Evolutionary conservation across 2,113 vertebrate species (phyloP), one percentile per base, ranked within the genome.

Genomic region (Xenopus borealis): DNA sequence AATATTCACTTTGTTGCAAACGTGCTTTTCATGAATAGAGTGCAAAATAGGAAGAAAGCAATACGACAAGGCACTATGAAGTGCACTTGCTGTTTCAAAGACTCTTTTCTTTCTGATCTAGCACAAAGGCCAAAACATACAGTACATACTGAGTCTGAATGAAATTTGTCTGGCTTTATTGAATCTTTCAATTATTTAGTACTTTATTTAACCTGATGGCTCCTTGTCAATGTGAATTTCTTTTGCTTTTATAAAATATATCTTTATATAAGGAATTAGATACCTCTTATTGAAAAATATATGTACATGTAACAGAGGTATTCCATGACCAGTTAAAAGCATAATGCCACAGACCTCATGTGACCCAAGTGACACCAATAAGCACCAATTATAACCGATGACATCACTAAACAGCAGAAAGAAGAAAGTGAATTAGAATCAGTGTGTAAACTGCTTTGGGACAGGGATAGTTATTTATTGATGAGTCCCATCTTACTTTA

Each of bases 1-100:
- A 79, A 80, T 82, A 81, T 70, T 81, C 81, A 61, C 76, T 78
- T 61, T 62, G 79, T 65, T 82, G 85, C 79, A 83, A 69, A 70
- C 55, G 62, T 16, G 69, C 77, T 44, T 80, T 55, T 86, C 72
- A 40, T 57, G 47, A 81, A 66, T 40, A 73, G 69, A 44, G 70
- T 82, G 40, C 65, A 0, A 6, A 63, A 73, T 1, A 0, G 77
- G 53, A 69, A 78, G 33, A 67, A 68, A 47, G 68, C 72, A 44
- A 82, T 57, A 14, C 63, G n/a, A 66, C 62, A 66, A 69, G 78
- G 79, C 67, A 16, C 40, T 66, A 62, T 67, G 57, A 18, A 46
- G 33, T 46, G 66, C 65, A 7, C 71, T 71, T 0, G 0, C 9
- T 68, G 45, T 72, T 69, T 65, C 0, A 0, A 81, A 67, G 75